Conservation (phyloP, 2,797 vertebrate species). For the Paedocypris micromegethes region DNA sequence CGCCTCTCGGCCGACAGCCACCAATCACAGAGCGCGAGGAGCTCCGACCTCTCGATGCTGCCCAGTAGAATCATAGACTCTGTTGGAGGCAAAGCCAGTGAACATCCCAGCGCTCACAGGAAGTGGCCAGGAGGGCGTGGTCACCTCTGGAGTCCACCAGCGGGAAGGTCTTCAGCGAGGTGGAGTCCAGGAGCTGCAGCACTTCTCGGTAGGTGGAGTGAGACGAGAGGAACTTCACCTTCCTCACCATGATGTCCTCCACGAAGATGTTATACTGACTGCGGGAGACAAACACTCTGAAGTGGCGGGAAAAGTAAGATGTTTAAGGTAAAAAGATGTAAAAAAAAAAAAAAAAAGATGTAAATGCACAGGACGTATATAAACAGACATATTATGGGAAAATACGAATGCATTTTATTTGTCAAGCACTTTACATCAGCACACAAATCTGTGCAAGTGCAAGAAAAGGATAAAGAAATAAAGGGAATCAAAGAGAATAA, state of each 20-base stretch:
- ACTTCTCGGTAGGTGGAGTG: slow-evolving; percentile 82
- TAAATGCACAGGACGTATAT: too few relatives aligned
- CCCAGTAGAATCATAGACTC: slow-evolving; percentile 93
- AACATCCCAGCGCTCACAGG: neutral
- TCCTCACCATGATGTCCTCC: slow-evolving; percentile 92
- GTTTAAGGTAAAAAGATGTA: too few relatives aligned
- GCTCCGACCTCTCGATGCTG: slow-evolving; percentile 82
- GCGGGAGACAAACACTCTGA: slow-evolving; percentile 26
- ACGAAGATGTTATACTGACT: slow-evolving; percentile 95
- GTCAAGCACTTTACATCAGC: too few relatives aligned
- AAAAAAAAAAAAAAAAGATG: too few relatives aligned
- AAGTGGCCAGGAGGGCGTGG: neutral
- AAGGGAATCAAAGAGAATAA: too few relatives aligned
- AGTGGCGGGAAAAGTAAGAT: too few relatives aligned
- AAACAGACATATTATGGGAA: too few relatives aligned
- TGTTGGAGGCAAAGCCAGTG: slow-evolving; percentile 48
- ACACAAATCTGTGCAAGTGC: too few relatives aligned
- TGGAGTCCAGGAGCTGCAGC: slow-evolving; percentile 71
- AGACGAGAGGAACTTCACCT: slow-evolving; percentile 84
- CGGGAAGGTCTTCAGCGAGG: slow-evolving; percentile 79
- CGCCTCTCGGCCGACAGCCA: slow-evolving; percentile 81
- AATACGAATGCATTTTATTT: too few relatives aligned
- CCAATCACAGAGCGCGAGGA: slow-evolving; percentile 80
- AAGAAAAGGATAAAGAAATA: too few relatives aligned
- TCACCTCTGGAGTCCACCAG: slow-evolving; percentile 89